phyloP scores from a whole-genome alignment of 2,797 vertebrate species.

The Micromesistius poutassou region DNA sequence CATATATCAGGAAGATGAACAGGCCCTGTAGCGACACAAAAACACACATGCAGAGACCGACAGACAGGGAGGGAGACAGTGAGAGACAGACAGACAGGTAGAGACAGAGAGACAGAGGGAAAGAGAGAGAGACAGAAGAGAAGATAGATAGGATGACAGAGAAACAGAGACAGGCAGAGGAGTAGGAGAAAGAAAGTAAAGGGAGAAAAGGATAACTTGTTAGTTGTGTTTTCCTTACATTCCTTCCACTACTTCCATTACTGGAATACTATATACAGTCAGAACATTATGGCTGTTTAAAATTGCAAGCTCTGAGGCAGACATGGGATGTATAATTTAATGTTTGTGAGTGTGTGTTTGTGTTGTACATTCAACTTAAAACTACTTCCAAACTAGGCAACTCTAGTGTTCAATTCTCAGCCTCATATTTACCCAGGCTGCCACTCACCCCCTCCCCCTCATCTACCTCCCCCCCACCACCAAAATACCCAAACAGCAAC shows the following conservation, averaged over 20 bases:
- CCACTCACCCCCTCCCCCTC: neutral
- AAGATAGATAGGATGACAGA: slow-evolving; percentile 2
- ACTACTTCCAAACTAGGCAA: slow-evolving; percentile 2
- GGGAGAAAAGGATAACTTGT: slow-evolving; percentile 13
- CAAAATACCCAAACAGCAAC: slow-evolving; percentile 20
- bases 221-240: neutral
- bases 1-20: slow-evolving; percentile 99
- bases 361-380: neutral
- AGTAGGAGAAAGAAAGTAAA: too few relatives aligned
- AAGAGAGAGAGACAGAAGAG: slow-evolving; percentile 56
- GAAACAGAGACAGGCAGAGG: slow-evolving; percentile 64
- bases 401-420: neutral
- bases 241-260: too few relatives aligned
- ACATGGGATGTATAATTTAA: neutral
- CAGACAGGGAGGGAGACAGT: slow-evolving; percentile 67
- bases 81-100: slow-evolving; percentile 20
- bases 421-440: neutral
- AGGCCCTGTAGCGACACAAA: slow-evolving; percentile 86
- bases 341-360: neutral
- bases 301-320: neutral
- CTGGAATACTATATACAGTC: neutral
- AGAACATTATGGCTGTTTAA: neutral
- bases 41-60: slow-evolving; percentile 61
- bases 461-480: neutral
- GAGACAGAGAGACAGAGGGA: slow-evolving; percentile 64